These are phyloP conservation scores for Steatocranus sp. DNA, from an alignment of 2,797 vertebrate genomes.

Conservation along the genomic window DNA sequence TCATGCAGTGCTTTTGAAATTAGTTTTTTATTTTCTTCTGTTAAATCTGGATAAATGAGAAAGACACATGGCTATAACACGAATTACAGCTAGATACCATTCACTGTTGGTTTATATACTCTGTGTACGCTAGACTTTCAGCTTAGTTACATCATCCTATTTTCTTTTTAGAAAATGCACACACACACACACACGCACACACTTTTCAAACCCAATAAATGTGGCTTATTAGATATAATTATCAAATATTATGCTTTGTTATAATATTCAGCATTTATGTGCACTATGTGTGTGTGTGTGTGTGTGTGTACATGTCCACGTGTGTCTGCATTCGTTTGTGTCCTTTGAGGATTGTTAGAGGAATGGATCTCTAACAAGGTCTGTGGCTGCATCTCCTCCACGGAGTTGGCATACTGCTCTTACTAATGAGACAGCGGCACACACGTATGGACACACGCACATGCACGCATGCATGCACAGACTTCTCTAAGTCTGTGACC, in stretches of 20 bases:
- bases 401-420: slow-evolving; percentile 20
- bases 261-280: background rate
- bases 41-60: background rate
- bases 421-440: slow-evolving; percentile 39
- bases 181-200: background rate
- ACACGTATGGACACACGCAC: background rate
- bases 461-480: background rate
- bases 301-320: background rate
- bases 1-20: background rate
- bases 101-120: background rate
- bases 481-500: background rate
- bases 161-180: background rate
- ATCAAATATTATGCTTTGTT: background rate
- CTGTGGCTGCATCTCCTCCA: background rate
- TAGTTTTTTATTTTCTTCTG: background rate
- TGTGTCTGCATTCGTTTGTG: background rate
- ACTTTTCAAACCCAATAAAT: background rate
- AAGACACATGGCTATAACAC: background rate
- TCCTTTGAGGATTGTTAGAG: background rate
- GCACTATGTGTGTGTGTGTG: background rate
- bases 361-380: slow-evolving; percentile 35
- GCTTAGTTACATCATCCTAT: slow-evolving; percentile 40
- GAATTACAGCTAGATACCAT: background rate
- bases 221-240: background rate
- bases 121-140: slow-evolving; percentile 28